Percentiles rank a stretch among this genome's conserved stretches.
Conservation (phyloP, 1,140 invertebrate species). For the Ylistrum balloti region DNA sequence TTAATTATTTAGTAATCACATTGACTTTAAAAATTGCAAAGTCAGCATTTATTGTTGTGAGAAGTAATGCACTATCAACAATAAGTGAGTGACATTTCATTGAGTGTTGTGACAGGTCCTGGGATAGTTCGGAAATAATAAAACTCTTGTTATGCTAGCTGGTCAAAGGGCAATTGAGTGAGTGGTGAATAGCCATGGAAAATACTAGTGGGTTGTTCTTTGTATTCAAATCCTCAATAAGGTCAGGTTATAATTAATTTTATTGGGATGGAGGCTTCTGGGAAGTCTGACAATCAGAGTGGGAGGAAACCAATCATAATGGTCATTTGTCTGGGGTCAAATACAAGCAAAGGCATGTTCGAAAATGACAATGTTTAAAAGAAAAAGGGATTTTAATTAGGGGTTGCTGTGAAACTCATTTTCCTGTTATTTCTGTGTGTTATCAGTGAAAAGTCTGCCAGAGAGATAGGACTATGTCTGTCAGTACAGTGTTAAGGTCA, state of each 20-base stretch:
- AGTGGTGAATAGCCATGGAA: background rate
- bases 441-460: background rate
- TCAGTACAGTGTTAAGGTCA: background rate
- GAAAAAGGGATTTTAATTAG: background rate
- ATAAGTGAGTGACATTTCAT: background rate
- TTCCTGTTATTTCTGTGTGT: constrained; percentile 20
- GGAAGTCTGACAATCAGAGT: background rate
- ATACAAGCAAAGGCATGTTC: background rate
- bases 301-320: background rate
- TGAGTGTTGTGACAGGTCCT: background rate
- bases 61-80: background rate
- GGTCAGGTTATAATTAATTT: constrained; percentile 39
- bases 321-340: constrained; percentile 37
- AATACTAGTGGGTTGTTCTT: background rate
- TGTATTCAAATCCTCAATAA: constrained; percentile 18
- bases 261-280: background rate
- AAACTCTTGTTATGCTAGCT: background rate
- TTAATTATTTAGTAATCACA: background rate
- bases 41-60: background rate
- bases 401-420: background rate
- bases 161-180: background rate
- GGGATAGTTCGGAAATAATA: background rate
- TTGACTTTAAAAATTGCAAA: background rate
- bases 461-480: background rate
- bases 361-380: background rate